Base-by-base conservation (phyloP, 1,140 invertebrate species). In the Dreissena rostriformis region DNA sequence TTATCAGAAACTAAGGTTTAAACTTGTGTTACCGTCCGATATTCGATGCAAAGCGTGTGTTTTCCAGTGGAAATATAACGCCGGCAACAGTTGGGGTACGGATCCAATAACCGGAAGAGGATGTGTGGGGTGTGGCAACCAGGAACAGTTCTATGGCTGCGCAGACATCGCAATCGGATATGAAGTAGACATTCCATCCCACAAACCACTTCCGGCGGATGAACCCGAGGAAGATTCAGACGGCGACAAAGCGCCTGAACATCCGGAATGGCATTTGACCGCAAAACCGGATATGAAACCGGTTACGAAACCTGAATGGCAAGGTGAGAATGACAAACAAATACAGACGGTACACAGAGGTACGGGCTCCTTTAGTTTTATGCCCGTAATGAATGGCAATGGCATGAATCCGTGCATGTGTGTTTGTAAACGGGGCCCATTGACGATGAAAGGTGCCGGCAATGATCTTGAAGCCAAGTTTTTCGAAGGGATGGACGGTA, bases 61-160 rank as follows among this genome's bases (percentile, higher is more conserved):
- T 0, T 86, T 94, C n/a, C 93, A 93, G 74, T 93, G 92, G 93
- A 90, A 91, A 81, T 93, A 92, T 84, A 90, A 89, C 65, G 88
- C 93, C 4, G 93, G 91, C 26, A 94, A 93, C 85, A 91, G 90
- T 74, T 92, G 91, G 91, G 91, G 91, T 53, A 86, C 66, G 7
- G 88, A 90, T 82, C 57, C 85, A 24, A 57, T 26, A n/a, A 89
- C 86, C 17, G 88, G 88, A 1, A 71, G 79, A 68, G 72, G 81
- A 2, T 91, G 91, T 75, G 79, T 92, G 14, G 91, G 91, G 0
- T 92, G 90, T 84, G 91, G 91, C 7, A 85, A 88, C 12, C 91
- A 92, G 71, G 91, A 92, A 82, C 90, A 92, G 78, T 92, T 92
- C 80, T 91, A 91, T 86, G 90, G 90, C 49, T 92, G 91, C 77